Base-by-base conservation (phyloP, 2,113 vertebrate genomes). In the Alces alces region DNA sequence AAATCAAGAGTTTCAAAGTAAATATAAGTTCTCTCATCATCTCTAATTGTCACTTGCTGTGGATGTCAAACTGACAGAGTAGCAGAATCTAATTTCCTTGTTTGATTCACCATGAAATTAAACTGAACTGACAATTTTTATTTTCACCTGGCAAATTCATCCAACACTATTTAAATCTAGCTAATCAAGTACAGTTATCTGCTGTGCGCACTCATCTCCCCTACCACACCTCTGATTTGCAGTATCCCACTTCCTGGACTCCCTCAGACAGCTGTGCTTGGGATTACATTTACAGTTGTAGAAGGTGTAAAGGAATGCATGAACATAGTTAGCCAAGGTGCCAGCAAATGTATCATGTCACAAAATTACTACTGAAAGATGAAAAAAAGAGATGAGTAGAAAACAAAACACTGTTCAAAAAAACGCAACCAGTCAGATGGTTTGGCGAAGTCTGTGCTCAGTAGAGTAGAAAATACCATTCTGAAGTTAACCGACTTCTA, bases 81-180 rank as follows among this genome's bases (percentile, higher is more conserved):
- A 99, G 98, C 98, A 98, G 98, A 99, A 99, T 99, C 99, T 99
- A 99, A 99, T 99, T 99, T 99, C 98, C 98, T 99, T 99, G 98
- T 99, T 99, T 99, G 99, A 99, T 99, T 99, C 98, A 99, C 99
- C 98, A 99, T 99, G 98, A 99, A 99, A 99, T 99, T 99, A 99
- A 99, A 99, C 98, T 98, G 99, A 99, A 99, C 98, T 88, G 98
- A 99, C 98, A 98, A 98, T 98, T 99, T 99, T 99, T 99, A 99
- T 99, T 99, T 99, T 99, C 99, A 99, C 99, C 98, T 99, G 97
- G 98, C 96, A 98, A 98, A 98, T 98, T 99, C 98, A 0, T 98
- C 98, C 97, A 73, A 98, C 99, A 98, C 98, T 98, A 98, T 99
- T 99, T 99, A 99, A 99, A 98, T 98, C 98, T 98, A 98, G 96